Base-by-base conservation (phyloP, 2,797 vertebrate species). In the Girardinus metallicus region DNA sequence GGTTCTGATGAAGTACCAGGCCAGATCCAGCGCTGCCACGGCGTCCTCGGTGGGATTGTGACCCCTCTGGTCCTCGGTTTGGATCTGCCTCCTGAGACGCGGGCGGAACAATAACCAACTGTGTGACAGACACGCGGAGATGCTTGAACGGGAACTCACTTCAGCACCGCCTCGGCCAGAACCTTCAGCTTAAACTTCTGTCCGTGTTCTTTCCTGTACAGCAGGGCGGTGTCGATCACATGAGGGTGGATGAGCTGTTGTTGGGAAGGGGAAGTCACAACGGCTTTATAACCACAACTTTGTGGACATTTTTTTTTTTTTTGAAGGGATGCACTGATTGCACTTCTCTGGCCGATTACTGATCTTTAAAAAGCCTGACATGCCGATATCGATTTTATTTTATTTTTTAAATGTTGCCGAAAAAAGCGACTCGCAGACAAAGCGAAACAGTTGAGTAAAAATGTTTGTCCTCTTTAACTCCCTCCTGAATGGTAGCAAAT, bases 41-140 rank as follows among this genome's bases (percentile, higher is more conserved):
- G 97, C 98, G 44, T 99, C 97, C 94, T 99, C 97, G 75, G 84
- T 92, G 55, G 97, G 95, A 94, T 97, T 85, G 73, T 98, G 97
- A 78, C 97, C 97, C 43, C 26, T 70, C 72, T 51, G 91, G 72
- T 94, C 85, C 49, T 94, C 91, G 62, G 84, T 93, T 75, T 99
- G 97, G 79, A 98, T 98, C 85, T 96, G 91, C 87, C 94, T 97
- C 86, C 98, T 99, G 91, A 44, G 49, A 86, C 15, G 84, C 8
- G 13, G 43, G 70, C n/a, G 44, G 49, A 68, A 77, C 75, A 78
- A 13, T 6, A 0, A 74, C 76, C 76, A 7, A 82, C 73, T n/a
- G 21, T 18, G 51, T 1, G 64, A 75, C 7, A 36, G 0, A 39
- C 7, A 76, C 46, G 64, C 10, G n/a, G 18, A 62, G 6, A 16